A percentile compares a stretch with the other conserved stretches of the same genome.
Conservation (phyloP, 2,797 vertebrate genomes). For the Linurgus olivaceus region DNA sequence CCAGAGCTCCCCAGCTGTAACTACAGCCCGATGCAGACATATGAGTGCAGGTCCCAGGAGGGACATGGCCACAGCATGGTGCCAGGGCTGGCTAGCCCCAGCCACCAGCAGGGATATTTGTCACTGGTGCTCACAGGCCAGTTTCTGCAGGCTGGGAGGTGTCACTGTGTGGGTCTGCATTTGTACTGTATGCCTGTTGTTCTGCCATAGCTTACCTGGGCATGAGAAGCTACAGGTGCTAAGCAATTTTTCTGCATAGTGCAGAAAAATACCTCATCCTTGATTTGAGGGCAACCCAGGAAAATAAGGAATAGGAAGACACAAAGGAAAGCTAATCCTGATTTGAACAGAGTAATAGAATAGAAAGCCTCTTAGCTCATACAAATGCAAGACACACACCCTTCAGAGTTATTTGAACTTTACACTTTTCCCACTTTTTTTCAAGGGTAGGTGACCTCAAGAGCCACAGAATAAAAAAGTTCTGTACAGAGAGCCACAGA, state of each 20-base stretch:
- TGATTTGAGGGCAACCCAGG: background rate
- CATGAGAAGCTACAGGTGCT: background rate
- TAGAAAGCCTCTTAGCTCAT: background rate
- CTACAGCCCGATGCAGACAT: rapidly evolving
- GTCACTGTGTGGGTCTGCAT: rapidly evolving
- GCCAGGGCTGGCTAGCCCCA: background rate
- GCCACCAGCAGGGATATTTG: background rate
- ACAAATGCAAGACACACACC: background rate
- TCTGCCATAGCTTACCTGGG: background rate
- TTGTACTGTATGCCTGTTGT: background rate
- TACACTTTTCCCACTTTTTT: background rate
- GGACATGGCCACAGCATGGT: rapidly evolving
- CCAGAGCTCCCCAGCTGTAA: background rate
- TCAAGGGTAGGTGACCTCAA: background rate
- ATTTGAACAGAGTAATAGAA: background rate
- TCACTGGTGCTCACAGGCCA: background rate
- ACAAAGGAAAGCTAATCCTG: background rate
- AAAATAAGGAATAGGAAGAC: background rate
- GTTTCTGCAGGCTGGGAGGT: background rate
- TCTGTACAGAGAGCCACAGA: background rate
- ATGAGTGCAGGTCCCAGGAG: background rate
- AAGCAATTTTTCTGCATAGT: background rate
- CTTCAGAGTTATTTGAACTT: background rate
- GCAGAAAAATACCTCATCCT: background rate
- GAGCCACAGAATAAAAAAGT: background rate